Base-by-base conservation (phyloP, 2,888 invertebrate species). In the Poecilus cupreus region DNA sequence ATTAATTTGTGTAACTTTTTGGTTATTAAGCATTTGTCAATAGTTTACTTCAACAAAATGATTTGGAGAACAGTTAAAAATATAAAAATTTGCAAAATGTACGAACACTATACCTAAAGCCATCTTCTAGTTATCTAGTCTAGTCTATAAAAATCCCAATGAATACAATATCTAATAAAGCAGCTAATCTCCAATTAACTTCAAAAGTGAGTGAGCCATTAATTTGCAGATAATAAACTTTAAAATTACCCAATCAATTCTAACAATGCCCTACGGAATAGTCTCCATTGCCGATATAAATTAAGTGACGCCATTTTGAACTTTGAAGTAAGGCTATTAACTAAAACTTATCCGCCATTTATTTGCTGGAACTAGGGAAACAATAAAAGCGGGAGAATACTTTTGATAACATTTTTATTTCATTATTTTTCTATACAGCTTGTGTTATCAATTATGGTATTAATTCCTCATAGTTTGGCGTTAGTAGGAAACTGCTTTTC, bases 321-420 rank as follows among this genome's bases (percentile, higher is more conserved):
- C 22, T 54, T 54, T 6, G 8, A 16, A 10, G 10, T 20, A 16
- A 10, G 10, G 18, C 22, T 54, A 54, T 54, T 11, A 22, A 10
- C 22, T 22, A 54, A 10, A 54, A 54, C 13, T 10, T 20, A 10
- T 3, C 13, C 10, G 18, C 13, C 13, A 13, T 54, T 10, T 16
- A 20, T 54, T 54, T 5, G 2, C 54, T 2, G 16, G n/a, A n/a
- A n/a, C 32, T 32, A 32, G 32, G 32, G 32, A 32, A 32, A 32
- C 8, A 32, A 32, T 8, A 6, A 32, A 32, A 6, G 6, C 6
- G 8, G 8, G 32, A 32, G 8, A 32, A 0, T 32, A 37, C 24
- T 72, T 80, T 54, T 51, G 72, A 72, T 80, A 80, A 80, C 80
- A 72, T 80, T 80, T 32, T 80, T 80, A 72, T 64, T 78, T 80